Conservation (phyloP, 1,140 invertebrate species). For the Drosophila pruinosa region DNA sequence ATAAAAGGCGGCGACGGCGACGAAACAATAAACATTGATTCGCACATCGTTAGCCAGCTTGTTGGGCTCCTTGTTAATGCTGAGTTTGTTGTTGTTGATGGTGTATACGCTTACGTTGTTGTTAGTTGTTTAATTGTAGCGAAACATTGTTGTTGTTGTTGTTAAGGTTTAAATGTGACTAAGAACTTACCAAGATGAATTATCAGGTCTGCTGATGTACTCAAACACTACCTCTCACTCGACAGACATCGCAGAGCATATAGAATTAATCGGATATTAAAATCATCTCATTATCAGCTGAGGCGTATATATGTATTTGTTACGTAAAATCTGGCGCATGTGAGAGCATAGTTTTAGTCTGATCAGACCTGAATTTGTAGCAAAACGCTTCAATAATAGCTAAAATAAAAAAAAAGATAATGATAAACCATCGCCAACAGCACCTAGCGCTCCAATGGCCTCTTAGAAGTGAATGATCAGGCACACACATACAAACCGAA, state of each 20-base stretch:
- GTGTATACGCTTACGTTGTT: conserved; percentile 77
- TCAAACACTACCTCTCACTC: background rate
- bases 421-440: conserved; percentile 36
- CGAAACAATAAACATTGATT: conserved; percentile 12
- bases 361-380: conserved; percentile 49
- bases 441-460: conserved; percentile 45
- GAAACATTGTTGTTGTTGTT: conserved; percentile 79
- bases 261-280: background rate
- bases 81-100: conserved; percentile 30
- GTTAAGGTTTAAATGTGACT: conserved; percentile 77
- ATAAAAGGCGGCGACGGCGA: conserved; percentile 10
- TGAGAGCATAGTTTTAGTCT: conserved; percentile 10
- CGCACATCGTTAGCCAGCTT: background rate
- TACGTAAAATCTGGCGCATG: background rate
- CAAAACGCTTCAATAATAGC: conserved; percentile 74
- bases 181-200: conserved; percentile 64
- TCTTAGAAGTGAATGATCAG: conserved; percentile 9
- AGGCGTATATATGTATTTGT: background rate
- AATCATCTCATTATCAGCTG: background rate
- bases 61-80: background rate
- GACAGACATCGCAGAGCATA: background rate
- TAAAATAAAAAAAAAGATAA: conserved; percentile 16
- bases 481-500: background rate
- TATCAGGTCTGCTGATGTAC: conserved; percentile 29
- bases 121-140: conserved; percentile 81